These are phyloP conservation scores for Brachionus koreanus DNA, from an alignment of 1,140 invertebrate species.

Conservation along the genomic window DNA sequence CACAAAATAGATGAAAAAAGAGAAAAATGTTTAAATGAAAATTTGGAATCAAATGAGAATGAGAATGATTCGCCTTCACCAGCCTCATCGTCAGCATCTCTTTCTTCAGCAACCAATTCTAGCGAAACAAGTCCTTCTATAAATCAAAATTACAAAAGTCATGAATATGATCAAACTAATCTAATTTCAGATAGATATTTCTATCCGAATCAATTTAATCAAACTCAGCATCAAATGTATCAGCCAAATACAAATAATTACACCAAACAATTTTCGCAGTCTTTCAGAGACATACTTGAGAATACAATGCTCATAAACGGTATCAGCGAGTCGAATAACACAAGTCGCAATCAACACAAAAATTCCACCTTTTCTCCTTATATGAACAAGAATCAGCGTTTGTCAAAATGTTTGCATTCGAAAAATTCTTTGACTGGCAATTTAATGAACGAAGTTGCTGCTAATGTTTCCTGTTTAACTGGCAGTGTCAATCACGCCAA, in stretches of 20 bases:
- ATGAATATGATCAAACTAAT: not conserved
- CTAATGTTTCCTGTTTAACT: slow-evolving; percentile 1
- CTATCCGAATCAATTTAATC: not conserved
- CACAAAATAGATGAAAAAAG: not conserved
- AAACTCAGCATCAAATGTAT: not conserved
- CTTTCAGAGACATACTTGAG: slow-evolving; percentile 25
- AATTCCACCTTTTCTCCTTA: not conserved
- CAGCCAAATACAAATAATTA: not conserved
- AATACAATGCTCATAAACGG: slow-evolving; percentile 43
- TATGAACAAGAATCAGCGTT: not conserved
- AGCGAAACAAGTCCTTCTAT: not conserved
- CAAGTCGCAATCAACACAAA: not conserved
- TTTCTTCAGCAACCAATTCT: slow-evolving; percentile 28
- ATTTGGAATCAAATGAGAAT: not conserved
- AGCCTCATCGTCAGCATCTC: slow-evolving; percentile 5
- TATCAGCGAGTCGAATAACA: not conserved
- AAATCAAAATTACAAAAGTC: not conserved
- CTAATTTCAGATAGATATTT: not conserved
- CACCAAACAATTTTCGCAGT: slow-evolving; percentile 32
- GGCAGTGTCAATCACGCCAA: slow-evolving; percentile 6
- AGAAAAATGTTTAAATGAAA: not conserved
- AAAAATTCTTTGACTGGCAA: not conserved
- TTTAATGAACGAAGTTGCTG: not conserved
- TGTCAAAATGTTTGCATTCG: not conserved
- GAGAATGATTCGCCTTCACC: not conserved